Evolutionary conservation across 1,140 invertebrate species (phyloP).

Genomic region (Aleiodes sp.): DNA sequence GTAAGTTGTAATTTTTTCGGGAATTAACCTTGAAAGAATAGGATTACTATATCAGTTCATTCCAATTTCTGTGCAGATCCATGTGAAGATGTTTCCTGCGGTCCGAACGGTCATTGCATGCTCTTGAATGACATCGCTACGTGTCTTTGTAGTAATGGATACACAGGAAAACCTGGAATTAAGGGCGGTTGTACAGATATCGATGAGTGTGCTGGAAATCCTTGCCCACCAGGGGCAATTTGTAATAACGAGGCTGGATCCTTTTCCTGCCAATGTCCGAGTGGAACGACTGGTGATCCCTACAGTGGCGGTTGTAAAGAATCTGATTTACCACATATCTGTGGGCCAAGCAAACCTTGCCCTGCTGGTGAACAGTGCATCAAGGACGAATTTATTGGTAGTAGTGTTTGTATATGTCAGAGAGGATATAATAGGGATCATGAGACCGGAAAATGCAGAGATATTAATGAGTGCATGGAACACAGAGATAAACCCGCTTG

Average conservation of each 20-base stretch:
- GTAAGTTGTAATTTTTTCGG: conserved; percentile 68
- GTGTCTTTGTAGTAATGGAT: conserved; percentile 84
- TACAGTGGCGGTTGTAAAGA: conserved; percentile 76
- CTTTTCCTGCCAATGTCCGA: conserved; percentile 88
- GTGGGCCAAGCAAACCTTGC: conserved; percentile 80
- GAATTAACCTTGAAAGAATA: not conserved
- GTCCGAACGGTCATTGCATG: conserved; percentile 89
- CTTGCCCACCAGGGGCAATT: conserved; percentile 83
- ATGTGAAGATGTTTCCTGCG: conserved; percentile 85
- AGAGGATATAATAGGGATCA: conserved; percentile 82
- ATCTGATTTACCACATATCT: conserved; percentile 71
- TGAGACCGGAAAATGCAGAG: conserved; percentile 79
- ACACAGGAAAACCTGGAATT: conserved; percentile 74
- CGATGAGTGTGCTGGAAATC: conserved; percentile 81
- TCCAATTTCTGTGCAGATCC: conserved; percentile 77
- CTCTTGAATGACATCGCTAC: conserved; percentile 82
- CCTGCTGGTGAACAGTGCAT: conserved; percentile 86
- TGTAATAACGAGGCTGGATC: conserved; percentile 88
- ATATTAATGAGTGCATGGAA: conserved; percentile 88
- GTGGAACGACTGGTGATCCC: conserved; percentile 76
- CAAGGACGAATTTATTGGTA: conserved; percentile 74
- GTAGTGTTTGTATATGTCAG: conserved; percentile 86
- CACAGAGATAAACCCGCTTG: conserved; percentile 78
- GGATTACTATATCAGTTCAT: not conserved
- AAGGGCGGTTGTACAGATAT: conserved; percentile 85